phyloP scores from a whole-genome alignment of 2,797 vertebrate genomes.

The Enteromius paludinosus region DNA sequence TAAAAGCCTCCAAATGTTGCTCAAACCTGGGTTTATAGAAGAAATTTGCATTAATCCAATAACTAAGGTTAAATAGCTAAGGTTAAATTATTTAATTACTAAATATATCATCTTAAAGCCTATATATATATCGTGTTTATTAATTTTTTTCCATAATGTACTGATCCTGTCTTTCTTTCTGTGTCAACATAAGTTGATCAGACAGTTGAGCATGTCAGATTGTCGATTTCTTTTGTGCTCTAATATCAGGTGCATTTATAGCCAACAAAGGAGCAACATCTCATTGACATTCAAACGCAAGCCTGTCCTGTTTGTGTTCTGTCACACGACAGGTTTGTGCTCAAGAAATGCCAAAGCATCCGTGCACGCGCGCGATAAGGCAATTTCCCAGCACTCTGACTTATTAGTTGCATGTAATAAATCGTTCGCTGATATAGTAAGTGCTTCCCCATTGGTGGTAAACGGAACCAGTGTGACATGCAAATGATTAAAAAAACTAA shows the following conservation, averaged over 20 bases:
- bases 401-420: background rate
- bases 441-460: too few relatives aligned
- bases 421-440: background rate
- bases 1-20: background rate
- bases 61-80: background rate
- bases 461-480: background rate
- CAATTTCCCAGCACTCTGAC: conserved; percentile 15
- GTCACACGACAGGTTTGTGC: conserved; percentile 12
- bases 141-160: background rate
- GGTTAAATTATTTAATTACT: background rate
- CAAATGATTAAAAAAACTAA: conserved; percentile 6
- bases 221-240: background rate
- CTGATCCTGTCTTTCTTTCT: background rate
- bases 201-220: background rate
- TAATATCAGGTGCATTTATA: background rate
- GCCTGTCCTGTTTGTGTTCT: background rate
- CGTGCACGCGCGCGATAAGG: conserved; percentile 8
- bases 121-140: background rate
- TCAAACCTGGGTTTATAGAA: background rate
- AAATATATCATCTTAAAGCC: background rate
- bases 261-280: conserved; percentile 4
- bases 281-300: conserved; percentile 14
- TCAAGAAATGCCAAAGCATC: conserved; percentile 28
- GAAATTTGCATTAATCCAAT: background rate
- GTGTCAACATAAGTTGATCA: conserved; percentile 1